These are phyloP conservation scores for Chaetorhynchus papuensis DNA, from an alignment of 2,113 vertebrate genomes.

Conservation along the genomic window DNA sequence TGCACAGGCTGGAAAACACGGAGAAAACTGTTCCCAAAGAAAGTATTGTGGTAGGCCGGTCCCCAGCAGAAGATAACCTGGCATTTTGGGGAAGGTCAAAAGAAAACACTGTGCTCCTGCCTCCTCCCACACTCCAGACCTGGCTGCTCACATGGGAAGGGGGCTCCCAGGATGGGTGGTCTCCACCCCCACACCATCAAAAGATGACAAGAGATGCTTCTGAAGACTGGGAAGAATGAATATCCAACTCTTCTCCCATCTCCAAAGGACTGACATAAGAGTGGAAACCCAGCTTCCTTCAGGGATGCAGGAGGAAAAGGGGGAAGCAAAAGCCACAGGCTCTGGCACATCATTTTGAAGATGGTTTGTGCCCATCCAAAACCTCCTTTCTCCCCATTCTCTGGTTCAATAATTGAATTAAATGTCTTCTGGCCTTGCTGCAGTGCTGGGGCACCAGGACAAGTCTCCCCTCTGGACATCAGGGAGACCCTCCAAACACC, in stretches of 20 bases:
- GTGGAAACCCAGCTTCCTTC: neutral
- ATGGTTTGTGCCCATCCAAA: rapidly evolving
- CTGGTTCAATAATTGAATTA: neutral
- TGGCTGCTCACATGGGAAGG: neutral
- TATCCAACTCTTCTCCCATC: neutral
- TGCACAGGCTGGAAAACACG: neutral
- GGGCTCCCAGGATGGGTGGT: neutral
- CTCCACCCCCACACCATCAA: neutral
- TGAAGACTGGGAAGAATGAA: neutral
- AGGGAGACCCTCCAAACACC: neutral
- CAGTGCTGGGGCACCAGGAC: neutral
- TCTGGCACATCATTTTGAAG: neutral
- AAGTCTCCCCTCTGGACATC: neutral
- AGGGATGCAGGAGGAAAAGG: neutral
- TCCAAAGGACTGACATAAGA: neutral
- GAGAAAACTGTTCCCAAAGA: neutral
- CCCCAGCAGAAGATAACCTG: neutral
- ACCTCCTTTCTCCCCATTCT: neutral
- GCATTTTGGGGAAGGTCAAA: neutral
- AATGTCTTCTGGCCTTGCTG: neutral
- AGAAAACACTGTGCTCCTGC: neutral
- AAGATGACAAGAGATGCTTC: neutral
- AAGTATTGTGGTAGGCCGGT: neutral
- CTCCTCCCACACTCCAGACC: neutral
- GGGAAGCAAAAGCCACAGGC: neutral